These are phyloP conservation scores for Eriosoma lanigerum DNA, from an alignment of 1,140 invertebrate genomes.

Conservation along the genomic window DNA sequence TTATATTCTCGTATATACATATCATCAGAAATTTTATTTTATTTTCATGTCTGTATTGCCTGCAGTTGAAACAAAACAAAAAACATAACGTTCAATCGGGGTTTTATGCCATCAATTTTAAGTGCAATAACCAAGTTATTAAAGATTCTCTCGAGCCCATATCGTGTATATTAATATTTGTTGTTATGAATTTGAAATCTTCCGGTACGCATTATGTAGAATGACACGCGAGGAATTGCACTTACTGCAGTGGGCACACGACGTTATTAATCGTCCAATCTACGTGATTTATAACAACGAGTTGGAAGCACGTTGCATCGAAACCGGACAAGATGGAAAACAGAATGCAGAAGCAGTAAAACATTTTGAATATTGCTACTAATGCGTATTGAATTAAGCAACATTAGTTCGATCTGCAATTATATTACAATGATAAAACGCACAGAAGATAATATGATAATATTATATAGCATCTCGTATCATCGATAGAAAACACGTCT, in stretches of 20 bases:
- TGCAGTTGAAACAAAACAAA: not conserved
- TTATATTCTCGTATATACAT: too few species aligned
- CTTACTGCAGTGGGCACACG: not conserved
- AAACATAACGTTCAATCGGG: not conserved
- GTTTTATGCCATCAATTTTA: not conserved
- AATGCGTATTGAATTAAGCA: not conserved
- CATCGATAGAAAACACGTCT: too few species aligned
- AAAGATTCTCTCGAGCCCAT: not conserved
- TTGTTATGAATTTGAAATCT: not conserved
- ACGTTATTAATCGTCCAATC: slow-evolving; percentile 36
- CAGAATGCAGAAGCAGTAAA: slow-evolving; percentile 37
- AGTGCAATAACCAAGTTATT: slow-evolving; percentile 17
- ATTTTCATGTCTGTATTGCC: not conserved
- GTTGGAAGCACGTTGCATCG: too few species aligned
- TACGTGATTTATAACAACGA: slow-evolving; percentile 30
- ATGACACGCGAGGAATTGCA: slow-evolving; percentile 22
- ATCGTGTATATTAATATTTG: not conserved
- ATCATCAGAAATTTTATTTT: not conserved
- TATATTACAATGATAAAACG: too few species aligned
- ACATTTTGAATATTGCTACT: not conserved
- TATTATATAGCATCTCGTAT: too few species aligned
- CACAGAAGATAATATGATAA: too few species aligned
- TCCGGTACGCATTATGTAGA: not conserved
- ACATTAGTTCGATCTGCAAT: not conserved
- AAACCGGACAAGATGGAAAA: slow-evolving; percentile 28